Percentiles rank a stretch among this genome's conserved stretches.
Conservation (phyloP, 2,888 invertebrate genomes). For the Leucoma salicis region DNA sequence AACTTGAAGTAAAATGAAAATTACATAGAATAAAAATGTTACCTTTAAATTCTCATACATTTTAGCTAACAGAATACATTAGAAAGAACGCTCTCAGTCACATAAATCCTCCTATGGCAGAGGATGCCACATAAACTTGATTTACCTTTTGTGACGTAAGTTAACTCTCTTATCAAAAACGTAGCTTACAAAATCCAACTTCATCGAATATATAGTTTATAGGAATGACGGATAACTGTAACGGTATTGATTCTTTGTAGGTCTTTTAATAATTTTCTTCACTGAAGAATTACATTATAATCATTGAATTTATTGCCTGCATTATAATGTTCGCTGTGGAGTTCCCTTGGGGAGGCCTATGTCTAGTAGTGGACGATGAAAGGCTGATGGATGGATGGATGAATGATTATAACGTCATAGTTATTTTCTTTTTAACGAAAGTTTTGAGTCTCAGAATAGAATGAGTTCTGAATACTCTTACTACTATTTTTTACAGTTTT, state of each 20-base stretch:
- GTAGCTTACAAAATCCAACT: slow-evolving; percentile 51
- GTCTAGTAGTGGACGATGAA: too few relatives aligned
- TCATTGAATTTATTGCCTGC: too few relatives aligned
- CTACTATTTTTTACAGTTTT: too few relatives aligned
- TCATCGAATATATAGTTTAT: slow-evolving; percentile 35
- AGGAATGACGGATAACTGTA: slow-evolving; percentile 11
- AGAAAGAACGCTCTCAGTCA: slow-evolving; percentile 53
- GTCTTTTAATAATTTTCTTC: too few relatives aligned
- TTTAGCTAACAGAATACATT: slow-evolving; percentile 56
- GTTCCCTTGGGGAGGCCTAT: too few relatives aligned
- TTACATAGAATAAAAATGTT: slow-evolving; percentile 25
- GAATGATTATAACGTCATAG: too few relatives aligned
- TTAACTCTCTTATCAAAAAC: slow-evolving; percentile 70
- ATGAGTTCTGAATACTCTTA: too few relatives aligned
- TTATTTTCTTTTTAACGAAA: too few relatives aligned
- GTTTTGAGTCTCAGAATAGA: too few relatives aligned
- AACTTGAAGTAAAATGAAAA: slow-evolving; percentile 6
- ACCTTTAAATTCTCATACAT: slow-evolving; percentile 41
- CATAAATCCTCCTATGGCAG: slow-evolving; percentile 74
- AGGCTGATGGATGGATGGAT: too few relatives aligned
- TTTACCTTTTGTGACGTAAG: slow-evolving; percentile 71
- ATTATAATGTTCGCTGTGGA: too few relatives aligned
- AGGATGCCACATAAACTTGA: slow-evolving; percentile 77
- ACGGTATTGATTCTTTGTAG: background rate
- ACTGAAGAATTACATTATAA: too few relatives aligned